Percentiles rank a stretch among this genome's conserved stretches.
phyloP scores from a whole-genome alignment of 2,888 invertebrate genomes.

The Prosapia bicincta region DNA sequence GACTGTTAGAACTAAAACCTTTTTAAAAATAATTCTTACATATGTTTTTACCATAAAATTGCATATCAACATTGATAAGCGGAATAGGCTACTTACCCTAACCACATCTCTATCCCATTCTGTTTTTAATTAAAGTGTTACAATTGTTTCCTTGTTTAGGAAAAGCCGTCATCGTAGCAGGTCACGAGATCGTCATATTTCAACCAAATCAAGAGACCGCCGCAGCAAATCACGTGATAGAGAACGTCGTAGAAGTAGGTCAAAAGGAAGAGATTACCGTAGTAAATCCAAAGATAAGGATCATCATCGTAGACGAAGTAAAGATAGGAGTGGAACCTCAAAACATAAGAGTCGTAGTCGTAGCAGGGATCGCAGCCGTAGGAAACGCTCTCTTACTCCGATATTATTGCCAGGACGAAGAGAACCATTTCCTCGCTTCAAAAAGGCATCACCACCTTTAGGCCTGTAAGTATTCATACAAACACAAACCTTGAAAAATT shows the following conservation, averaged over 20 bases:
- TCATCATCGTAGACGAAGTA: constrained; percentile 37
- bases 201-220: constrained; percentile 36
- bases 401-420: constrained; percentile 47
- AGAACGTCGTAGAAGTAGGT: constrained; percentile 29
- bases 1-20: too few species aligned
- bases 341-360: constrained; percentile 38
- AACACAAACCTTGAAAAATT: too few species aligned
- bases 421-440: constrained; percentile 45
- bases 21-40: too few species aligned
- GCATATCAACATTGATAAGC: too few species aligned
- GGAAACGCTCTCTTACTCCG: constrained; percentile 42
- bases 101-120: too few species aligned
- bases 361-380: constrained; percentile 33
- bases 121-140: too few species aligned
- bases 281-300: constrained; percentile 33
- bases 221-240: constrained; percentile 29
- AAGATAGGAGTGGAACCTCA: constrained; percentile 38
- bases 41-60: too few species aligned
- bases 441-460: constrained; percentile 48
- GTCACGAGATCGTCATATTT: constrained; percentile 43
- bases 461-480: constrained; percentile 45
- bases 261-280: constrained; percentile 22
- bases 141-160: constrained; percentile 46
- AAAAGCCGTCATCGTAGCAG: constrained; percentile 50
- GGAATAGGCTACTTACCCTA: too few species aligned